Evolutionary conservation across 2,113 vertebrate species (phyloP), one percentile per base, ranked within the genome.

Genomic region (Pionites leucogaster): DNA sequence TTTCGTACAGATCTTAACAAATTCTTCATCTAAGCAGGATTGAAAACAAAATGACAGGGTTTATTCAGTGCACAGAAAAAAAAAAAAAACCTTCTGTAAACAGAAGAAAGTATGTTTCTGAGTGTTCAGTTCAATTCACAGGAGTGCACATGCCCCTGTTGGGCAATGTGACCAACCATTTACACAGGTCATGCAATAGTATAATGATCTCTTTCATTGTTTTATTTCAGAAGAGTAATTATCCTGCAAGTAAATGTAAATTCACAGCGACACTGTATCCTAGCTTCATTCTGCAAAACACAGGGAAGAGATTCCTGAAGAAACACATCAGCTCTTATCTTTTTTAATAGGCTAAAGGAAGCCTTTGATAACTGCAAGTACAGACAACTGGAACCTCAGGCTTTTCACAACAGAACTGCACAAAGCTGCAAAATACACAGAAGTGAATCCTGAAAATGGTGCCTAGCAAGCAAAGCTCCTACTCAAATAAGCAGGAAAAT

Each of bases 1-100:
- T 98, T 99, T 23, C 98, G 98, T 65, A 99, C 95, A 17, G 98
- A 98, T 6, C 98, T 95, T 25, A 99, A 98, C 2, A 98, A 99
- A 88, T 97, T 99, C 94, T 98, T 96, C 99, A 99, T 99, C 99
- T 99, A 93, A 4, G 55, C 47, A 47, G 63, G 23, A 62, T 42
- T 5, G 55, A n/a, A 42, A 86, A 49, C 8, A 90, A 46, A 44
- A 46, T 0, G 5, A 27, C n/a, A 18, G 13, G 12, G 13, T 47
- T 65, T 18, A 47, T 2, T 50, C 14, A 17, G 4, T 3, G 69
- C 19, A 7, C 1, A 13, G 42, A 33, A 13, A 20, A 55, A 55
- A 55, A 57, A 67, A 25, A 27, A 35, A 44, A 33, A 12, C 13
- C 2, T 24, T 20, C 35, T 4, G 10, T 4, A 24, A 29, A 37